These are phyloP conservation scores for Gandaritis pyraliata DNA, from an alignment of 2,888 invertebrate species.

Conservation along the genomic window DNA sequence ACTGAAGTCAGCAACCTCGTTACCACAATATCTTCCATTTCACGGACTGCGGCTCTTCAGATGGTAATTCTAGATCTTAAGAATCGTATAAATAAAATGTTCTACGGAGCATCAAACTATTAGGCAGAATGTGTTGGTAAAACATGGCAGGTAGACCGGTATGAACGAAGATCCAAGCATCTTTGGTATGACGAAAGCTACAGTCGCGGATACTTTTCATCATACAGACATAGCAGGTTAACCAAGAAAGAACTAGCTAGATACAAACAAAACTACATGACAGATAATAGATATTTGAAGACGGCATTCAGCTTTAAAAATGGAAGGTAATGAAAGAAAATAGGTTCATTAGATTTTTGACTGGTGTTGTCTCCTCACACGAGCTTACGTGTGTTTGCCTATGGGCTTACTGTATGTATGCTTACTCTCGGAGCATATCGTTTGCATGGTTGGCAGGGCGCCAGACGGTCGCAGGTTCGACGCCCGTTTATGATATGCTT, in stretches of 20 bases:
- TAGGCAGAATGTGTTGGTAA: background rate
- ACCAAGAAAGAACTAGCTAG: no score
- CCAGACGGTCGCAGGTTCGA: constrained; percentile 41
- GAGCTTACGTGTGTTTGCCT: no score
- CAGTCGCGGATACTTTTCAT: no score
- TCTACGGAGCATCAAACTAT: background rate
- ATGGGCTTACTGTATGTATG: background rate
- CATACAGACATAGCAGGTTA: no score
- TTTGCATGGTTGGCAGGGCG: constrained; percentile 38
- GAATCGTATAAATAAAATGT: constrained; percentile 35
- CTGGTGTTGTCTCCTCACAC: no score
- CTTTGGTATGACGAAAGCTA: no score
- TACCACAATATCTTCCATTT: constrained; percentile 11
- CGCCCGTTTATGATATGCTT: constrained; percentile 33
- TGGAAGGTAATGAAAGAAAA: no score
- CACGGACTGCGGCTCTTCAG: constrained; percentile 20
- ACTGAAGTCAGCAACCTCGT: constrained; percentile 20
- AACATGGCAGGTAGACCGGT: background rate
- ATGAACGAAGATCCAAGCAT: background rate
- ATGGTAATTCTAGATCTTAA: constrained; percentile 41
- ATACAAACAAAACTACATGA: no score
- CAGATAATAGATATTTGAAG: no score
- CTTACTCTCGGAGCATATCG: constrained; percentile 32
- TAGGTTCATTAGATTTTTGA: no score
- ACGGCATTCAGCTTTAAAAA: no score